These are phyloP conservation scores for Benthosema pterotum DNA, from an alignment of 2,797 vertebrate species.

Conservation along the genomic window DNA sequence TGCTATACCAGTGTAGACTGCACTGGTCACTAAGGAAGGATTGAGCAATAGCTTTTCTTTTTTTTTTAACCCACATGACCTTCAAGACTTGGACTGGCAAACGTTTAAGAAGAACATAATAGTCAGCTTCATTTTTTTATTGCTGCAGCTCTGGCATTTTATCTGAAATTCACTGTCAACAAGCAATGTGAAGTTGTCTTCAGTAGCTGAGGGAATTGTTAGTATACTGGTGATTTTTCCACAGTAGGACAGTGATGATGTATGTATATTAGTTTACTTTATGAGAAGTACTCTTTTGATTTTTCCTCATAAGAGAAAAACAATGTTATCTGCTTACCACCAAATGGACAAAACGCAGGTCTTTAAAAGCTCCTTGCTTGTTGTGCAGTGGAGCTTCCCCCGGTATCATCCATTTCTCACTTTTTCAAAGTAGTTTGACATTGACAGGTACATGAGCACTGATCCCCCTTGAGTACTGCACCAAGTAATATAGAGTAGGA, in stretches of 20 bases:
- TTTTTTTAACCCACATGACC: too few species aligned
- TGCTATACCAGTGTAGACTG: constrained; percentile 52
- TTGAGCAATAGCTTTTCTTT: too few species aligned
- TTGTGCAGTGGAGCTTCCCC: too few species aligned
- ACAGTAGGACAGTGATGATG: constrained; percentile 37
- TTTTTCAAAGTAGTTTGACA: too few species aligned
- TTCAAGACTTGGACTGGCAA: too few species aligned
- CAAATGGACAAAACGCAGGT: constrained; percentile 2
- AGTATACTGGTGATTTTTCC: constrained; percentile 36
- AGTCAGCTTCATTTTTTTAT: constrained; percentile 34
- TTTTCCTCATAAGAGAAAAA: constrained; percentile 24
- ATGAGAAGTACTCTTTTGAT: constrained; percentile 52
- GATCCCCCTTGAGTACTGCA: too few species aligned
- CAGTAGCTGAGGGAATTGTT: constrained; percentile 37
- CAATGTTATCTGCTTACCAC: constrained; percentile 31
- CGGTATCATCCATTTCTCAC: too few species aligned
- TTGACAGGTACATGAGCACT: too few species aligned
- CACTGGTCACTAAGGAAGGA: constrained; percentile 35
- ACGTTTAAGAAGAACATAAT: constrained; percentile 40
- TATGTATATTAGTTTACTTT: constrained; percentile 38
- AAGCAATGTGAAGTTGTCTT: constrained; percentile 60
- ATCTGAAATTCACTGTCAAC: constrained; percentile 57
- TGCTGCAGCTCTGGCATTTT: constrained; percentile 44
- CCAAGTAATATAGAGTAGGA: too few species aligned
- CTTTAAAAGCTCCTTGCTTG: too few species aligned